Evolutionary conservation across 2,888 invertebrate species (phyloP).

Genomic region (Hesperia comma): DNA sequence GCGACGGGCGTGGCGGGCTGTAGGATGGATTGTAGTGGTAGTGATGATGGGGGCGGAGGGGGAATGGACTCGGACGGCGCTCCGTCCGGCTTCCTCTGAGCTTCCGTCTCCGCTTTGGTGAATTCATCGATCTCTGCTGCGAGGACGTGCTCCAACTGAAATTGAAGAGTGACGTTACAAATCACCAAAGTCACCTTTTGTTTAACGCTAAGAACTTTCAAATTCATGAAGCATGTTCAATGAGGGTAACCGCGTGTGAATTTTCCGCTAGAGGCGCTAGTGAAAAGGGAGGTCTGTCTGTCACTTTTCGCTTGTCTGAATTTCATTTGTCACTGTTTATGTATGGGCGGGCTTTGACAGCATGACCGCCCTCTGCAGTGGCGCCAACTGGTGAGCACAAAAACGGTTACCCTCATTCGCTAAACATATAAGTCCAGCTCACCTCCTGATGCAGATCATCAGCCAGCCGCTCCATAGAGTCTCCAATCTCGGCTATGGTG

Average conservation of each 20-base stretch:
- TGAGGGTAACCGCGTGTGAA: no score
- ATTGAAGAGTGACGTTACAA: not conserved
- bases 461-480: slow-evolving; percentile 92
- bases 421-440: slow-evolving; percentile 2
- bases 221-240: no score
- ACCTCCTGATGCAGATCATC: slow-evolving; percentile 92
- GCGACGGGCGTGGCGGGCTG: slow-evolving; percentile 55
- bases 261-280: no score
- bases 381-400: no score
- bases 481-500: slow-evolving; percentile 92
- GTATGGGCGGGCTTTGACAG: no score
- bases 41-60: slow-evolving; percentile 64
- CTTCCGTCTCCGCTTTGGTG: slow-evolving; percentile 67
- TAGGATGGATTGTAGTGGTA: slow-evolving; percentile 61
- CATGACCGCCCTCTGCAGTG: no score
- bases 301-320: no score
- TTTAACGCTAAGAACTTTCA: no score
- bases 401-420: no score
- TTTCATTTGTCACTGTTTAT: no score
- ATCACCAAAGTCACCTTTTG: no score
- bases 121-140: slow-evolving; percentile 76
- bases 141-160: slow-evolving; percentile 74
- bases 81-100: slow-evolving; percentile 75
- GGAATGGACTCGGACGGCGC: slow-evolving; percentile 74
- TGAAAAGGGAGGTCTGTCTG: no score